These are phyloP conservation scores for Hemitrygon akajei DNA, from an alignment of 2,797 vertebrate species.

Conservation along the genomic window DNA sequence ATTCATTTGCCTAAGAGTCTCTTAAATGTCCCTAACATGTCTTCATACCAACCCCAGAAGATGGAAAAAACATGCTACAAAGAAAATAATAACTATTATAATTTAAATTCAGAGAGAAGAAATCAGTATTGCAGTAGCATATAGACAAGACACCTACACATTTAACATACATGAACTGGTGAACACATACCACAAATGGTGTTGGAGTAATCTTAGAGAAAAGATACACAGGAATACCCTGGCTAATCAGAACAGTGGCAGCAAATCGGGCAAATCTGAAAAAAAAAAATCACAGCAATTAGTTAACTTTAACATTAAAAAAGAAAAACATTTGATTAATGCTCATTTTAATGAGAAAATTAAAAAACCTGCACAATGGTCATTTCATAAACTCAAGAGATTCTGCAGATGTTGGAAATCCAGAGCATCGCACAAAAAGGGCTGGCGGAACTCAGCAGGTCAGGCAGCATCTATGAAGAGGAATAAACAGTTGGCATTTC, in stretches of 20 bases:
- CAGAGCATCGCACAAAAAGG: too few relatives aligned
- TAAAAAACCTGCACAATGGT: too few relatives aligned
- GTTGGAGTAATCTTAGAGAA: conserved; percentile 87
- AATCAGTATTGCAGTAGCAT: neutral
- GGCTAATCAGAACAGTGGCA: conserved; percentile 75
- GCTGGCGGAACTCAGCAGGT: too few relatives aligned
- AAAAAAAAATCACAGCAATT: neutral
- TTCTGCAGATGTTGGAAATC: too few relatives aligned
- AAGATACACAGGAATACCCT: conserved; percentile 79
- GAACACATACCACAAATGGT: conserved; percentile 78
- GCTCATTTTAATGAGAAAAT: neutral
- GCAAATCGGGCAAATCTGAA: conserved; percentile 76
- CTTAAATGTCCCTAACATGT: too few relatives aligned
- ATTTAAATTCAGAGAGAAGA: neutral
- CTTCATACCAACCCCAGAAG: too few relatives aligned
- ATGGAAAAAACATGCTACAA: neutral
- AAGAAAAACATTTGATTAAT: neutral
- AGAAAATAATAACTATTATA: neutral
- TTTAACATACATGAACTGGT: neutral
- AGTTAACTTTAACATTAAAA: neutral
- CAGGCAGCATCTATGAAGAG: too few relatives aligned
- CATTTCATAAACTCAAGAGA: too few relatives aligned
- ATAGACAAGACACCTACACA: neutral
- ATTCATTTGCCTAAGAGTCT: too few relatives aligned
- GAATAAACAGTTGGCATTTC: too few relatives aligned